phyloP scores from a whole-genome alignment of 2,797 vertebrate genomes.

The Nannoperca australis region DNA sequence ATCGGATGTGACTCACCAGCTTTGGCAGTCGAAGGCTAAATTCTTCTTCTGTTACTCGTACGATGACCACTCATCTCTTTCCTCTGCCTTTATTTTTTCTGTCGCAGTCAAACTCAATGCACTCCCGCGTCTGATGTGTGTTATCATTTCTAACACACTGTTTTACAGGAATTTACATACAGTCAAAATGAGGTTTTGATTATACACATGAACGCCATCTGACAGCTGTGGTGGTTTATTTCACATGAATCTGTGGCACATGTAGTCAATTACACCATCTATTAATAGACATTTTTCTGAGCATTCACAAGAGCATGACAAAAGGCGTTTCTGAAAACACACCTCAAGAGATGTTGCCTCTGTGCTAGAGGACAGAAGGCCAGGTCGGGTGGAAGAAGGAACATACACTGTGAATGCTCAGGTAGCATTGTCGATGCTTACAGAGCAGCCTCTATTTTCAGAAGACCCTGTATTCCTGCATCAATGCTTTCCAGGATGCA shows the following conservation, averaged over 20 bases:
- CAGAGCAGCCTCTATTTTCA: conserved; percentile 70
- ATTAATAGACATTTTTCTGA: conserved; percentile 31
- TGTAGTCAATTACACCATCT: conserved; percentile 20
- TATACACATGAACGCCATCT: conserved; percentile 29
- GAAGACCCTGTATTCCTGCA: conserved; percentile 72
- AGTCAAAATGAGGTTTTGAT: conserved; percentile 50
- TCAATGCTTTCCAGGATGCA: conserved; percentile 76
- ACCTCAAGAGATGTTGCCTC: conserved; percentile 19
- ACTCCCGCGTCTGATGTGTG: conserved; percentile 38
- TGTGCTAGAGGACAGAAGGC: conserved; percentile 40
- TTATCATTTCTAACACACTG: conserved; percentile 21
- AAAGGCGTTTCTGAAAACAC: conserved; percentile 18
- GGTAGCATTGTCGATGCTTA: conserved; percentile 65
- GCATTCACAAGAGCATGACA: conserved; percentile 23
- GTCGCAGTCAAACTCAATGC: conserved; percentile 30
- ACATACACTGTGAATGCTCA: conserved; percentile 39
- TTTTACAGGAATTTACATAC: conserved; percentile 50
- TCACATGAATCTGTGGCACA: conserved; percentile 30
- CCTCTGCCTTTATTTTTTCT: conserved; percentile 47
- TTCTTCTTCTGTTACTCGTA: conserved; percentile 77
- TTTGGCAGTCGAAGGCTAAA: conserved; percentile 77
- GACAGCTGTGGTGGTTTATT: conserved; percentile 41
- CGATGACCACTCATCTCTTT: conserved; percentile 64
- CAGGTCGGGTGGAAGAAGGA: conserved; percentile 51
- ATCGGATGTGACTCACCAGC: conserved; percentile 83